Evolutionary conservation across 2,797 vertebrate species (phyloP), one percentile per base, ranked within the genome.

Genomic region (Artibeus jamaicensis): DNA sequence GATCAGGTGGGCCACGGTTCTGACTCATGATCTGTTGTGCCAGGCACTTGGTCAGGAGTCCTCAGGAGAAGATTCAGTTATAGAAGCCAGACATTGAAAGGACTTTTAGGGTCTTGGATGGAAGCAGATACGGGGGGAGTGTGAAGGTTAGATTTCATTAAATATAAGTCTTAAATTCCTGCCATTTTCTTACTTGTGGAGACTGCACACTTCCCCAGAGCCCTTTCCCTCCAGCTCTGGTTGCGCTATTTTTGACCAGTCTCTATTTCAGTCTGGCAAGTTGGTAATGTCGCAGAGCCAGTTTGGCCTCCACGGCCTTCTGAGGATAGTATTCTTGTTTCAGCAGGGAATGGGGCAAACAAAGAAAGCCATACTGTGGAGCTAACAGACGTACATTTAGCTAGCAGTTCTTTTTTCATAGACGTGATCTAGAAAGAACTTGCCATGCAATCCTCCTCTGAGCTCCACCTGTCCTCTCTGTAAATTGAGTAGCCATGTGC

Each of bases 201-300:
- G 70, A 92, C 77, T 22, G 77, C 77, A 9, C 22, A 87, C 94
- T 96, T 97, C 86, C 97, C 83, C 85, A 97, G 95, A 94, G 96
- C 97, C 97, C 98, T 97, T 98, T 98, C 94, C 98, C 98, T 98
- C 98, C 98, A 98, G 93, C 98, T 96, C 93, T 42, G 95, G 98
- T 98, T 98, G 98, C 98, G 98, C 99, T 99, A 99, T 99, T 99
- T 99, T 96, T 99, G 98, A 99, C 98, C 97, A 86, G 98, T 98
- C 98, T 99, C 98, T 98, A 98, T 99, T 99, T 99, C 98, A 98
- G 98, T 98, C 98, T 99, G 99, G 99, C 98, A 99, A 98, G 97
- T 98, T 95, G 98, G 99, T 99, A 98, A 98, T 99, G 99, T 99
- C 99, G 99, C 98, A 99, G 0, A 96, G 97, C 98, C 98, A 96